A percentile compares a stretch with the other conserved stretches of the same genome.
These are phyloP conservation scores for Coryphaenoides rupestris DNA, from an alignment of 2,113 vertebrate species.

Conservation along the genomic window DNA sequence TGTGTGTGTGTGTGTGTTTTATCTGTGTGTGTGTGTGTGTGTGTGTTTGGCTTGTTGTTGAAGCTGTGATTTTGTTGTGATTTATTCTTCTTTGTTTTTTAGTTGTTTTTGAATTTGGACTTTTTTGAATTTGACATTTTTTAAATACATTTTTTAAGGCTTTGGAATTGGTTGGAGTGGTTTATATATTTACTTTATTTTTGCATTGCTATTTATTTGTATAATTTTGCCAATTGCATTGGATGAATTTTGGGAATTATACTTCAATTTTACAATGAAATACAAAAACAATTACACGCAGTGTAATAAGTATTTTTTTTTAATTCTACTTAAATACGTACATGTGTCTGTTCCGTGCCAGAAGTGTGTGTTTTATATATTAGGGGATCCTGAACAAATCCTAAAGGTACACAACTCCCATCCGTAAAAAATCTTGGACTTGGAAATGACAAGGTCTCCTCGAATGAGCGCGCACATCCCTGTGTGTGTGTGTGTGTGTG, in stretches of 20 bases:
- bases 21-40: not conserved
- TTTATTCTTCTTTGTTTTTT: not conserved
- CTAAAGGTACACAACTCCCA: too few relatives aligned
- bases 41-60: too few relatives aligned
- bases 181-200: not conserved
- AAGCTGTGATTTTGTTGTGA: not conserved
- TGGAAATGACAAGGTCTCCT: constrained; percentile 16
- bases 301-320: too few relatives aligned
- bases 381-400: too few relatives aligned
- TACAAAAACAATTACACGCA: too few relatives aligned
- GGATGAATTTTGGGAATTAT: too few relatives aligned
- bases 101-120: not conserved
- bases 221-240: too few relatives aligned
- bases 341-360: constrained; percentile 9
- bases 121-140: not conserved
- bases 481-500: constrained; percentile 45
- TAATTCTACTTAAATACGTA: not conserved
- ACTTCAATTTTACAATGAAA: too few relatives aligned
- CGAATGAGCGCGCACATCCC: constrained; percentile 16
- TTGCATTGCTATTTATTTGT: too few relatives aligned
- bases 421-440: not conserved
- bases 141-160: not conserved
- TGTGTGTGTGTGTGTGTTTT: too few relatives aligned
- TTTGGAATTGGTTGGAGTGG: not conserved
- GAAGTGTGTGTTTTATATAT: not conserved